phyloP scores from a whole-genome alignment of 1,140 invertebrate species.

The Atopsyche davidsoni region DNA sequence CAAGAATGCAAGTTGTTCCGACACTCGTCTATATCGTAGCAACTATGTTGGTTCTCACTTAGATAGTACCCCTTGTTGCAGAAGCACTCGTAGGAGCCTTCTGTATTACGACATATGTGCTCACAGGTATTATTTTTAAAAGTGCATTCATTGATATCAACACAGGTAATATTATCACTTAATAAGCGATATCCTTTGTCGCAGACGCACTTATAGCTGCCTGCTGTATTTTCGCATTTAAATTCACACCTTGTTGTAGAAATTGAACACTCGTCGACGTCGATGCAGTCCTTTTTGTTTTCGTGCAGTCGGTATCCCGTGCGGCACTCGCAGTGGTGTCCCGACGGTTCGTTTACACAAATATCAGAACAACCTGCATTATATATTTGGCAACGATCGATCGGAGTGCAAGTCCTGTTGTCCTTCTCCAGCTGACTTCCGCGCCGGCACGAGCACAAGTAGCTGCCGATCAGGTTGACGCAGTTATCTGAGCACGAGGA shows the following conservation, averaged over 20 bases:
- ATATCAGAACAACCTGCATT: constrained; percentile 49
- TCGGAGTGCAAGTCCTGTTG: constrained; percentile 49
- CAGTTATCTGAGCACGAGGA: constrained; percentile 52
- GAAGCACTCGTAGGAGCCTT: constrained; percentile 66
- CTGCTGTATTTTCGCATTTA: constrained; percentile 55
- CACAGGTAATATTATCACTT: constrained; percentile 47
- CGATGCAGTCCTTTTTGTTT: constrained; percentile 36
- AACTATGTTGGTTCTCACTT: constrained; percentile 48
- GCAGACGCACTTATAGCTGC: constrained; percentile 53
- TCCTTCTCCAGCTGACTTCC: constrained; percentile 34
- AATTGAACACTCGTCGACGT: constrained; percentile 70
- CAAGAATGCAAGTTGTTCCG: constrained; percentile 39
- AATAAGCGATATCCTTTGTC: constrained; percentile 49
- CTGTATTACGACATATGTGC: constrained; percentile 63
- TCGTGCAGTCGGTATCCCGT: constrained; percentile 49
- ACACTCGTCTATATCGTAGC: constrained; percentile 60
- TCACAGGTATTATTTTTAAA: constrained; percentile 57
- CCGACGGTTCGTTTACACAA: constrained; percentile 2
- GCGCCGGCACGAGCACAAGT: constrained; percentile 59
- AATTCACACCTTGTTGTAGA: constrained; percentile 53
- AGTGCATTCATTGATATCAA: constrained; percentile 60
- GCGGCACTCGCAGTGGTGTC: constrained; percentile 37
- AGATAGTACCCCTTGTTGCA: constrained; percentile 50
- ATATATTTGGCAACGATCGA: constrained; percentile 46
- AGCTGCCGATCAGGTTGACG: constrained; percentile 65